Conservation (phyloP, 2,888 invertebrate species). For the Oxytorus armatus region DNA sequence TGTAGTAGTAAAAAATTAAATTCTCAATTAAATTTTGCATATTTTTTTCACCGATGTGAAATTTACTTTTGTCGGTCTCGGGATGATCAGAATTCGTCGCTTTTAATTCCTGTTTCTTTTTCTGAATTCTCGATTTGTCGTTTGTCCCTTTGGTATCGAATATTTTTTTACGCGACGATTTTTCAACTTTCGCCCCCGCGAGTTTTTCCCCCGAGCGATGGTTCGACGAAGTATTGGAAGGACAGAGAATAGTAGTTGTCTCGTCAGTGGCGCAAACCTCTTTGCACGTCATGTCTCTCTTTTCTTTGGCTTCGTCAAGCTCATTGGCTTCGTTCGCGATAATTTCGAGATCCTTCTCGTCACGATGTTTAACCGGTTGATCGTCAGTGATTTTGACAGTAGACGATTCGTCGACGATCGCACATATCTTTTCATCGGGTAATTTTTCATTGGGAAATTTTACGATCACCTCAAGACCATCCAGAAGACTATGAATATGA, state of each 20-base stretch:
- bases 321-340: conserved; percentile 43
- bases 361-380: conserved; percentile 11
- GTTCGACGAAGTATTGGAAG: conserved; percentile 18
- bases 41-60: not conserved
- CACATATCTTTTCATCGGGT: conserved; percentile 4
- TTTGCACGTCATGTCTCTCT: conserved; percentile 12
- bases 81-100: not conserved
- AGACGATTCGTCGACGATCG: not conserved
- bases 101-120: conserved; percentile 10
- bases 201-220: conserved; percentile 14
- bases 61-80: conserved; percentile 44
- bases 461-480: conserved; percentile 70
- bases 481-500: conserved; percentile 74
- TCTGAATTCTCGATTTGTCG: conserved; percentile 1
- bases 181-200: not conserved
- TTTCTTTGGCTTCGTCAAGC: conserved; percentile 54
- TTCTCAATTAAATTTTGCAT: no score
- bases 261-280: conserved; percentile 31
- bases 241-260: not conserved
- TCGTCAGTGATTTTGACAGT: conserved; percentile 14
- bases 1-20: no score
- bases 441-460: conserved; percentile 58
- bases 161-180: conserved; percentile 2
- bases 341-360: conserved; percentile 21
- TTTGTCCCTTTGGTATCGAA: not conserved